phyloP scores from a whole-genome alignment of 2,888 invertebrate species.

The Hirtodrosophila cameraria region DNA sequence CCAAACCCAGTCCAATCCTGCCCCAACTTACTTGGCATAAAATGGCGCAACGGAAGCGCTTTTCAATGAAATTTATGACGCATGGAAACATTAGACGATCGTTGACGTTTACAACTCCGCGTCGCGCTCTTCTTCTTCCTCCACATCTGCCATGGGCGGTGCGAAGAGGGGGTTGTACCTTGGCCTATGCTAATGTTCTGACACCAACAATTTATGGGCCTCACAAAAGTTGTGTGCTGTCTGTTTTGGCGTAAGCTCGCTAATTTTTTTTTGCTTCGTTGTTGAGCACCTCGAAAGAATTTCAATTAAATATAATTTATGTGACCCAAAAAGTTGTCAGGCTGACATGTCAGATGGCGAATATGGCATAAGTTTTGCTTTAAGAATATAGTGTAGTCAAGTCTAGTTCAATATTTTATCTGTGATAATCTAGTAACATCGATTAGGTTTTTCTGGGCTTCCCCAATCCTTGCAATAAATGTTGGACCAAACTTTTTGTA shows the following conservation, averaged over 20 bases:
- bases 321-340: conserved; percentile 43
- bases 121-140: conserved; percentile 27
- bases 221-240: conserved; percentile 62
- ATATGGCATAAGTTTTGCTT: neutral
- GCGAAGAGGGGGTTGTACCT: conserved; percentile 5
- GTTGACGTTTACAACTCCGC: conserved; percentile 78
- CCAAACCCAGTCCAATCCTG: neutral
- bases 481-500: too few relatives aligned
- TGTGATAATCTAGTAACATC: too few relatives aligned
- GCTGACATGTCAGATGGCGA: conserved; percentile 8
- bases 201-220: conserved; percentile 67
- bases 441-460: too few relatives aligned
- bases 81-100: conserved; percentile 82
- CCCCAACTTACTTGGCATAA: conserved; percentile 35
- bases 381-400: neutral
- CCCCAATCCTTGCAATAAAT: too few relatives aligned
- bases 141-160: conserved; percentile 6
- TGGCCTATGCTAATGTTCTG: conserved; percentile 62
- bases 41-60: conserved; percentile 81
- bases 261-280: conserved; percentile 44
- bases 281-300: conserved; percentile 64
- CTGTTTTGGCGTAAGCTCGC: conserved; percentile 52
- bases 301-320: conserved; percentile 83
- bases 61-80: conserved; percentile 82
- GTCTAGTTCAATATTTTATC: neutral